These are phyloP conservation scores for Montipora cactus DNA, from an alignment of 64 coral and sea anemone genomes.

Conservation along the genomic window DNA sequence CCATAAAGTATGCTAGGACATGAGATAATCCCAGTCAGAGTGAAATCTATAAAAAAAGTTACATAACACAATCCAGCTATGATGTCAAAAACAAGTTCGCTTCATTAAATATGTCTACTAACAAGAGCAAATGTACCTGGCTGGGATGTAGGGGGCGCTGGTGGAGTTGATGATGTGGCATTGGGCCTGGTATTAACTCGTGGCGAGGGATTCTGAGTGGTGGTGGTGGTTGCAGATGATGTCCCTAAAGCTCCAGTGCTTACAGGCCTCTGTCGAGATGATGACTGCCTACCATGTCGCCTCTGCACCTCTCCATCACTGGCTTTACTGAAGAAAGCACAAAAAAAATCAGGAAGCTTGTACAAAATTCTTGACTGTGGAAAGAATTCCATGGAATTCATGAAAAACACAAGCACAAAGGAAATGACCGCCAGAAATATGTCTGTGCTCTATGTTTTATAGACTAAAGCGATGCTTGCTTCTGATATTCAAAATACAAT, in stretches of 20 bases:
- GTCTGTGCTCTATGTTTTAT: neutral
- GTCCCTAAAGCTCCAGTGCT: conserved; percentile 79
- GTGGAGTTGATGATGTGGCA: conserved; percentile 45
- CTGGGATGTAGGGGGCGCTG: neutral
- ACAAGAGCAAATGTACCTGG: neutral
- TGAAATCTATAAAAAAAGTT: too few species aligned
- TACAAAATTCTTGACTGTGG: neutral
- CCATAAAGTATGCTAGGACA: too few species aligned
- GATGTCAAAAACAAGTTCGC: neutral
- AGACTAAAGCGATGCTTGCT: neutral
- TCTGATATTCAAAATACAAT: too few species aligned
- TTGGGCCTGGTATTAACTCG: conserved; percentile 64
- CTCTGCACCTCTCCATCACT: conserved; percentile 84
- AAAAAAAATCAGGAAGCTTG: neutral
- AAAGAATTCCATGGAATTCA: too few species aligned
- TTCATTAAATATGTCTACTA: neutral
- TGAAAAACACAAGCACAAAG: too few species aligned
- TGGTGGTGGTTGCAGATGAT: conserved; percentile 8
- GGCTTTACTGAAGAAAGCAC: neutral
- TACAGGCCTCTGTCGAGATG: conserved; percentile 75
- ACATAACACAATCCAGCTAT: too few species aligned
- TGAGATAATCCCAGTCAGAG: too few species aligned
- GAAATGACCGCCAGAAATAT: too few species aligned
- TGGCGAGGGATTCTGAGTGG: conserved; percentile 48
- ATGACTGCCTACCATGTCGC: conserved; percentile 60